Evolutionary conservation across 2,888 invertebrate genomes (phyloP).

Genomic region (Coleophora flavipennella): DNA sequence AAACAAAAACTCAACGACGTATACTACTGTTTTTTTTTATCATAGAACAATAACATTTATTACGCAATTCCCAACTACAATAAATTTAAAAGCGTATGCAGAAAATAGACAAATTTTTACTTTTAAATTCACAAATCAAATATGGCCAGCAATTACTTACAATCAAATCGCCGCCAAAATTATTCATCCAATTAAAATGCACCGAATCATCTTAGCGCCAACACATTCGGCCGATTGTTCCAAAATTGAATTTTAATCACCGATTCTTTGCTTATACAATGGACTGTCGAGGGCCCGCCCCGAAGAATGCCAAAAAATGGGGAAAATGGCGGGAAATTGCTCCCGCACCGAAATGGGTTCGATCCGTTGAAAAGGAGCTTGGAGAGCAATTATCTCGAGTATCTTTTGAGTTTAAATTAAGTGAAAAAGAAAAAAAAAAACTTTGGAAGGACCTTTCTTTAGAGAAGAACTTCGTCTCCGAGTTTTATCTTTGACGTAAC

Average conservation of each 20-base stretch:
- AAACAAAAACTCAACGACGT: neutral
- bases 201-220: slow-evolving; percentile 48
- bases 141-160: slow-evolving; percentile 13
- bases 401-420: slow-evolving; percentile 73
- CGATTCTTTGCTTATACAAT: slow-evolving; percentile 65
- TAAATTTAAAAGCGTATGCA: too few species aligned
- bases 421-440: slow-evolving; percentile 47
- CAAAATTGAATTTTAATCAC: slow-evolving; percentile 73
- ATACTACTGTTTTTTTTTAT: slow-evolving; percentile 7
- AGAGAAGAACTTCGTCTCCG: too few species aligned
- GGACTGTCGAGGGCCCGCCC: slow-evolving; percentile 33
- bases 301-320: slow-evolving; percentile 63
- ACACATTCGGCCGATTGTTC: slow-evolving; percentile 64
- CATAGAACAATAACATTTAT: too few species aligned
- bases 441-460: slow-evolving; percentile 13
- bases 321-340: slow-evolving; percentile 59
- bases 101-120: too few species aligned
- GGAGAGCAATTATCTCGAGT: slow-evolving; percentile 68
- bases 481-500: too few species aligned
- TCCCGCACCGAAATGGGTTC: slow-evolving; percentile 53
- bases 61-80: too few species aligned
- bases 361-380: slow-evolving; percentile 51
- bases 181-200: slow-evolving; percentile 68
- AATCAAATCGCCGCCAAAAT: slow-evolving; percentile 31
- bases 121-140: slow-evolving; percentile 8